Percentiles rank a stretch among this genome's conserved stretches.
These are phyloP conservation scores for Lymantria dispar DNA, from an alignment of 2,888 invertebrate genomes.

Conservation along the genomic window DNA sequence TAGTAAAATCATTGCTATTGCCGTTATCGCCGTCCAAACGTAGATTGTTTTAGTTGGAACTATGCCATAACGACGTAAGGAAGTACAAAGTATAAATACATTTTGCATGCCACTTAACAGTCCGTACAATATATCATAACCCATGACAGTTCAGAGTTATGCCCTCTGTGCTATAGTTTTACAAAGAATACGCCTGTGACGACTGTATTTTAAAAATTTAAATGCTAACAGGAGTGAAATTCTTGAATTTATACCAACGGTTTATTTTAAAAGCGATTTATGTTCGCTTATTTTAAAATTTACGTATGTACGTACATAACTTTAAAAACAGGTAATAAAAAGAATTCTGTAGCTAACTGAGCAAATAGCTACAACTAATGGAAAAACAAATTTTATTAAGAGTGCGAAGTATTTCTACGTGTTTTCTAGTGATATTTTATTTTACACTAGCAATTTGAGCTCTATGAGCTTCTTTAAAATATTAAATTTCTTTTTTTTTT, in stretches of 20 bases:
- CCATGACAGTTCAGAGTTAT: constrained; percentile 54
- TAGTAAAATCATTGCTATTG: constrained; percentile 65
- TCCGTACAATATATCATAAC: constrained; percentile 64
- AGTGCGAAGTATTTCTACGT: too few relatives aligned
- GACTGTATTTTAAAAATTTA: constrained; percentile 18
- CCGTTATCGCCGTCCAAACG: constrained; percentile 65
- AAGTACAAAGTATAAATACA: constrained; percentile 79
- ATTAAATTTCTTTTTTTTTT: too few relatives aligned
- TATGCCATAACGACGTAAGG: constrained; percentile 76
- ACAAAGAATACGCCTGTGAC: constrained; percentile 17
- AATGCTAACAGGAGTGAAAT: constrained; percentile 7
- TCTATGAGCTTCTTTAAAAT: too few relatives aligned
- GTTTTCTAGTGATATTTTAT: too few relatives aligned
- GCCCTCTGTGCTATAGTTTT: constrained; percentile 26
- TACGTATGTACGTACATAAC: not conserved
- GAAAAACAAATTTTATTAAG: too few relatives aligned
- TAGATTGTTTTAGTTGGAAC: constrained; percentile 80
- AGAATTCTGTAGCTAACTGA: too few relatives aligned
- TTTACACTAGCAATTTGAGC: too few relatives aligned
- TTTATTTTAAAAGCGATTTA: not conserved
- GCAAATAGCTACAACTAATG: too few relatives aligned
- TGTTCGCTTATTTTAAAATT: not conserved
- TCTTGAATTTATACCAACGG: not conserved
- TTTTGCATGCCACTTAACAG: constrained; percentile 81
- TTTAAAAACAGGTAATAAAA: not conserved